A percentile compares a stretch with the other conserved stretches of the same genome.
phyloP scores from a whole-genome alignment of 2,113 vertebrate species.

The Ictalurus furcatus region DNA sequence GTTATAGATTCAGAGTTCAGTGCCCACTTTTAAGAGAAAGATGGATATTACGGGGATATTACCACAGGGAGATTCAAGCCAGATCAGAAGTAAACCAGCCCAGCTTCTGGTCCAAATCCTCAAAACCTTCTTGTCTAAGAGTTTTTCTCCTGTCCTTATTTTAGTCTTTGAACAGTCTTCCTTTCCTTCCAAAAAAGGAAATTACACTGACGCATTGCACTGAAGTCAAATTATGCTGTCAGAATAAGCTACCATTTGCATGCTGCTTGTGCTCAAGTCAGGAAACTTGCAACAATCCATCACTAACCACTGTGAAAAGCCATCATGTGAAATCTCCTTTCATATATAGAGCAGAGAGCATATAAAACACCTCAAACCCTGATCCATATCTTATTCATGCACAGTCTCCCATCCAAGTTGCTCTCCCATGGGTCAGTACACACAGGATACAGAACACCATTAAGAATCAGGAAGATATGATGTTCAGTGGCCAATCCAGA shows the following conservation, averaged over 20 bases:
- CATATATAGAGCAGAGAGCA: constrained; percentile 12
- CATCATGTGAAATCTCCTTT: constrained; percentile 23
- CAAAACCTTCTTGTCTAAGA: neutral
- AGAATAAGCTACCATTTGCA: constrained; percentile 33
- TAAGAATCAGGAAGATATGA: constrained; percentile 24
- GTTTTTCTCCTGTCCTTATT: neutral
- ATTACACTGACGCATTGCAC: constrained; percentile 43
- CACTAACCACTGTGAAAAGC: constrained; percentile 11
- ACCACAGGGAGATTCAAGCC: neutral
- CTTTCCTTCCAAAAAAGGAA: neutral
- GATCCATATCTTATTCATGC: constrained; percentile 33
- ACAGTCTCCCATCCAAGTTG: constrained; percentile 22
- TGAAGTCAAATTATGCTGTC: constrained; percentile 45
- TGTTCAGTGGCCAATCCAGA: constrained; percentile 6
- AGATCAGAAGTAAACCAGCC: neutral
- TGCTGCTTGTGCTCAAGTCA: constrained; percentile 13
- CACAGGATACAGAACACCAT: neutral
- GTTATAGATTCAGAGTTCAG: neutral
- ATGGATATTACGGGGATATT: neutral
- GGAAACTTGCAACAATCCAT: neutral
- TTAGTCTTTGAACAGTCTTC: neutral
- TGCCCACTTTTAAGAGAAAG: neutral
- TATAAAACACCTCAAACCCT: constrained; percentile 37
- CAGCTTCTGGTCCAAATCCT: neutral
- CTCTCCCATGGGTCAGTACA: constrained; percentile 3